These are phyloP conservation scores for Pelecanoides urinatrix DNA, from an alignment of 2,113 vertebrate genomes.

Conservation along the genomic window DNA sequence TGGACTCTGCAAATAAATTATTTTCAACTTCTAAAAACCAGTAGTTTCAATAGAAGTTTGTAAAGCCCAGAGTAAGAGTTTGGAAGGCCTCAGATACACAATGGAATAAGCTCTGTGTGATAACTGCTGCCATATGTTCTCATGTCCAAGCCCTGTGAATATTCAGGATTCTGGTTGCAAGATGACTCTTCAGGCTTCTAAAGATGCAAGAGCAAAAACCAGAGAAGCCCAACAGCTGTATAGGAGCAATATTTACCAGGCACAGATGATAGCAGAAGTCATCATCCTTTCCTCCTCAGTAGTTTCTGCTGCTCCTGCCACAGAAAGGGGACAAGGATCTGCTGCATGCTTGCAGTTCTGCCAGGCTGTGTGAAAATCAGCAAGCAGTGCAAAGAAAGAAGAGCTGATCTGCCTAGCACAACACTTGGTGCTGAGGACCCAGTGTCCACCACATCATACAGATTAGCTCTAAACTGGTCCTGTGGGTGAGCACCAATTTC, in stretches of 20 bases:
- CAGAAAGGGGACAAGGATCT: neutral
- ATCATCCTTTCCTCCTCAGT: neutral
- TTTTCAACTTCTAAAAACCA: neutral
- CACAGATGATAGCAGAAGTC: neutral
- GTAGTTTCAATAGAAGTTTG: neutral
- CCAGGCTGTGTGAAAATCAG: neutral
- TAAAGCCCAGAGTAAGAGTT: neutral
- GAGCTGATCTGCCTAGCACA: neutral
- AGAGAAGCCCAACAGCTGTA: neutral
- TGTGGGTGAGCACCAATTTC: neutral
- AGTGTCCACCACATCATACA: neutral
- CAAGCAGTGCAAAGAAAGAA: neutral
- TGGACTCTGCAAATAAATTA: neutral
- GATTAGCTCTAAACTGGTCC: neutral
- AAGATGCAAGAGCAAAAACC: neutral
- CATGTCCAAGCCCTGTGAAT: neutral
- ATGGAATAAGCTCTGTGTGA: neutral
- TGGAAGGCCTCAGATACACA: neutral
- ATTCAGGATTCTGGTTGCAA: neutral
- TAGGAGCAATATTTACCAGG: neutral
- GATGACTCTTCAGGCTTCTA: neutral
- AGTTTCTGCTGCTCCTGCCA: neutral
- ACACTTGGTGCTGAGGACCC: neutral
- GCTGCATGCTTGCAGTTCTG: neutral
- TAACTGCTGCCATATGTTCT: neutral